Conservation (phyloP, 2,113 vertebrate species). For the Rutilus rutilus region DNA sequence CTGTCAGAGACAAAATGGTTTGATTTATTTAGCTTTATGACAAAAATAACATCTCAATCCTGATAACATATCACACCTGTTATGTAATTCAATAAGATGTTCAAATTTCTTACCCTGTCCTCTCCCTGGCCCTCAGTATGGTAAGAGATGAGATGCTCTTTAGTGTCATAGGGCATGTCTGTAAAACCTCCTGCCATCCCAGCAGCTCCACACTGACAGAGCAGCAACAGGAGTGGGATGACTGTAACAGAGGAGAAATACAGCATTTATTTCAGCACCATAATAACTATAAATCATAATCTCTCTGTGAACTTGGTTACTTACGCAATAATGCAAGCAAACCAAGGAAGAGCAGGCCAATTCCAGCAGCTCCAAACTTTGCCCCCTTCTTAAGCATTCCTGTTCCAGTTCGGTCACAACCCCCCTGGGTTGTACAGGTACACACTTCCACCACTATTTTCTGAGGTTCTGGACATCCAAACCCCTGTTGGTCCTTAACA, state of each 20-base stretch:
- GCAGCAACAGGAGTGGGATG: conserved; percentile 80
- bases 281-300: neutral
- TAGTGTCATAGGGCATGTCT: conserved; percentile 73
- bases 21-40: neutral
- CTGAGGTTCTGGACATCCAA: conserved; percentile 67
- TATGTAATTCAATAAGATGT: neutral
- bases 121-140: conserved; percentile 86
- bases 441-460: conserved; percentile 67
- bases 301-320: conserved; percentile 56
- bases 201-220: conserved; percentile 68
- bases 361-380: conserved; percentile 74
- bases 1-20: conserved; percentile 51
- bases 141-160: conserved; percentile 84
- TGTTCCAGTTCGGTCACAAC: conserved; percentile 4
- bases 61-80: neutral
- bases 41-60: neutral
- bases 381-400: neutral
- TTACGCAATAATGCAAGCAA: conserved; percentile 82
- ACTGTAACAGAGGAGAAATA: conserved; percentile 70
- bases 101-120: conserved; percentile 76
- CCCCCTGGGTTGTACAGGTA: conserved; percentile 62
- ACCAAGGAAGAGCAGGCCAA: conserved; percentile 82
- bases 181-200: conserved; percentile 68
- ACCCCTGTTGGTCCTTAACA: conserved; percentile 69
- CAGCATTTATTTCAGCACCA: neutral